phyloP scores from a whole-genome alignment of 1,140 invertebrate genomes.

The Andrena cerasifolii region DNA sequence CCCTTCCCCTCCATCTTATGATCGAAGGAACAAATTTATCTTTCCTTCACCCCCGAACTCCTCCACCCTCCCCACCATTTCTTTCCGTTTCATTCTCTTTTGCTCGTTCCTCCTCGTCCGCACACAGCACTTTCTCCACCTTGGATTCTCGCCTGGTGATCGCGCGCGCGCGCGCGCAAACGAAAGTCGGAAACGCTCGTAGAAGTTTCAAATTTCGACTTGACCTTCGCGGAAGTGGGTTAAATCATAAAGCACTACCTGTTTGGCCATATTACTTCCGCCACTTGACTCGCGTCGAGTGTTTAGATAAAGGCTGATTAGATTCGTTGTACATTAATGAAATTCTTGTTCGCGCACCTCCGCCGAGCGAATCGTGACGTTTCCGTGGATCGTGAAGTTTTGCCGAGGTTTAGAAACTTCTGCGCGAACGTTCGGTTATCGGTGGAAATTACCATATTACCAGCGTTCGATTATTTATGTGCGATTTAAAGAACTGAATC shows the following conservation, averaged over 20 bases:
- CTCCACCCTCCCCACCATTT: not conserved
- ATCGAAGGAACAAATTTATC: conserved; percentile 42
- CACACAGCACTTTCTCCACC: conserved; percentile 71
- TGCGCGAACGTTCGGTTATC: too few species aligned
- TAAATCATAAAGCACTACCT: conserved; percentile 53
- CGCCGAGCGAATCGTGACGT: too few species aligned
- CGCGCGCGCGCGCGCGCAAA: conserved; percentile 38
- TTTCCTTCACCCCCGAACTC: conserved; percentile 30
- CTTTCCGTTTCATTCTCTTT: conserved; percentile 1
- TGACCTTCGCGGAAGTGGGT: conserved; percentile 67
- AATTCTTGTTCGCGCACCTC: not conserved
- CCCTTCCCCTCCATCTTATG: conserved; percentile 6
- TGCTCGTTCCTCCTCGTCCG: conserved; percentile 6
- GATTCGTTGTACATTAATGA: not conserved
- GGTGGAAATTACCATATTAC: too few species aligned
- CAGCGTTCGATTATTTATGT: too few species aligned
- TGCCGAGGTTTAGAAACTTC: too few species aligned
- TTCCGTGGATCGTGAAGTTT: too few species aligned
- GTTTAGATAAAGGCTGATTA: not conserved
- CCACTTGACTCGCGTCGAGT: conserved; percentile 6
- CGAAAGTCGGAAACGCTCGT: conserved; percentile 71
- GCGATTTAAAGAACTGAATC: too few species aligned
- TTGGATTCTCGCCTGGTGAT: conserved; percentile 63
- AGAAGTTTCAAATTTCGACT: conserved; percentile 72
- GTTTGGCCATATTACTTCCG: conserved; percentile 34